Evolutionary conservation across 2,888 invertebrate species (phyloP), one percentile per base, ranked within the genome.

Genomic region (Epistrophe grossulariae): DNA sequence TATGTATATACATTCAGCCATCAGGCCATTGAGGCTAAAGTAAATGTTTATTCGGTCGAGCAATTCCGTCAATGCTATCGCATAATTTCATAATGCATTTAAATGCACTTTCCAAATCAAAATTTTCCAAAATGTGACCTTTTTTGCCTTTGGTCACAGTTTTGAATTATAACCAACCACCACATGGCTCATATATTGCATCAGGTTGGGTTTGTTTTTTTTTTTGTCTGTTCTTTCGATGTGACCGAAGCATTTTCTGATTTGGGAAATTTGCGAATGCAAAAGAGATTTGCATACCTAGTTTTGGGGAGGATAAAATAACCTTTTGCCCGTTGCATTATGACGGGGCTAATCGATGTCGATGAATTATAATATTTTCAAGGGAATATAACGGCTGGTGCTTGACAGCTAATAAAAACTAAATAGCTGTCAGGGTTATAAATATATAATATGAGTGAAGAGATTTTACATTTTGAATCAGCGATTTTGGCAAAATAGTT

Each of bases 11-110:
- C 28, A 72, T 66, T 72, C 59, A 1, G 24, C 24, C 24, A 24
- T 24, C 64, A 45, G 40, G 35, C 78, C 64, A 43, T 57, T 50
- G 59, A 71, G 68, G 70, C 55, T 76, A 80, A 84, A 81, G 84
- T 84, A 84, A 80, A 84, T 84, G 81, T 78, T 85, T 85, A 85
- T 85, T 68, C 81, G 84, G 81, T 73, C 43, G 73, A 85, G 50
- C 68, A 64, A 85, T 78, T 85, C 72, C 77, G 50, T 45, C 84
- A 60, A 81, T 81, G 84, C 73, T 55, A 48, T 66, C 77, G 84
- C 77, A 84, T 85, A 78, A 81, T 85, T 85, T 50, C 77, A 81
- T 84, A 73, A 84, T 57, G 31, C 71, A 77, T 72, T 71, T 59
- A 72, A 64, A 50, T 73, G 72, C 72, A 85, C 62, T 70, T 43